Evolutionary conservation across 53 echinoderm and acorn worm species (phyloP).

Genomic region (Temnopleurus reevesii): DNA sequence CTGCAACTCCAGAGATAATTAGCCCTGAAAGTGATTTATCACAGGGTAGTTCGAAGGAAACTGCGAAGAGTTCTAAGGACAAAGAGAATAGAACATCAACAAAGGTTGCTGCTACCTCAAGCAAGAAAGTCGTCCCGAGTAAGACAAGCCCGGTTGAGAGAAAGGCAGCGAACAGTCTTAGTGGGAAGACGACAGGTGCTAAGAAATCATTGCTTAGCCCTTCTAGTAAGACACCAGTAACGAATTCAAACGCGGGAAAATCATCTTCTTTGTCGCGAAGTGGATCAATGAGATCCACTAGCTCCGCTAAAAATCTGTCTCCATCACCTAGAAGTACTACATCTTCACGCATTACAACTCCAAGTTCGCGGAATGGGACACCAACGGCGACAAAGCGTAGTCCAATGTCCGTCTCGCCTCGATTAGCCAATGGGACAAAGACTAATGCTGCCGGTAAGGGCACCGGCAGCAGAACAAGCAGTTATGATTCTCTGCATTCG

Average conservation of each 20-base stretch:
- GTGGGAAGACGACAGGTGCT: not conserved
- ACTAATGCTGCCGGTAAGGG: not conserved
- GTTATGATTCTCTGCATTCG: constrained; percentile 39
- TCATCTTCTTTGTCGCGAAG: not conserved
- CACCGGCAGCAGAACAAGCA: constrained; percentile 26
- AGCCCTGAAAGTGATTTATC: not conserved
- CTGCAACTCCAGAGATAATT: not conserved
- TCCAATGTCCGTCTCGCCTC: constrained; percentile 54
- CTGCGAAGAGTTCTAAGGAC: not conserved
- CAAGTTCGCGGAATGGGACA: not conserved
- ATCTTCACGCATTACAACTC: constrained; percentile 10
- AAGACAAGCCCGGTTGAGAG: constrained; percentile 20
- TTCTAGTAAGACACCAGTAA: not conserved
- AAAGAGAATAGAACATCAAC: not conserved
- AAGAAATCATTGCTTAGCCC: not conserved
- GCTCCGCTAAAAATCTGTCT: not conserved
- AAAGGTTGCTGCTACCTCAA: not conserved
- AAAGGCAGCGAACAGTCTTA: not conserved
- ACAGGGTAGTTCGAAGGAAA: not conserved
- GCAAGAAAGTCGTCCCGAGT: constrained; percentile 1
- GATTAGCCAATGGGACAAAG: not conserved
- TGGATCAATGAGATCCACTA: not conserved
- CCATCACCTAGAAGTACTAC: constrained; percentile 15
- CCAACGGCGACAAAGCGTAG: constrained; percentile 66
- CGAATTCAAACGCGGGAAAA: not conserved